These are phyloP conservation scores for Gopherus evgoodei DNA, from an alignment of 2,113 vertebrate genomes.

Conservation along the genomic window DNA sequence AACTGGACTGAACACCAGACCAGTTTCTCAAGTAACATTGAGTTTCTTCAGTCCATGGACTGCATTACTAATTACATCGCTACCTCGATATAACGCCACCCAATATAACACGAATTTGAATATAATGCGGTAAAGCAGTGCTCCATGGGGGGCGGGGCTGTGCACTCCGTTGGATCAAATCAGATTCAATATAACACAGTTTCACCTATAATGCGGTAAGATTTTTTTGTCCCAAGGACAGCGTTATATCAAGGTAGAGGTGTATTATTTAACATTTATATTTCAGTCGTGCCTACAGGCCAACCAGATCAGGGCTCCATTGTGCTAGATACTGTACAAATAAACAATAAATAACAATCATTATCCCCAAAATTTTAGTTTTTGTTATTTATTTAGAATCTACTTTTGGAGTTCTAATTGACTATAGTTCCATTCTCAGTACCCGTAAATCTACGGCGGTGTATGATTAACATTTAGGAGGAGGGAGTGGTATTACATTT, in stretches of 20 bases:
- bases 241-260: no score
- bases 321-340: not conserved
- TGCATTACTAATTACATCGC: not conserved
- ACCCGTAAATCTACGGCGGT: not conserved
- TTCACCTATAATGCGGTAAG: no score
- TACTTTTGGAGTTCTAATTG: not conserved
- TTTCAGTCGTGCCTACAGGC: not conserved
- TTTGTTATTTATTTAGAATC: not conserved
- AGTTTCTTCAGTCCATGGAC: not conserved
- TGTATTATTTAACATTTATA: conserved; percentile 7
- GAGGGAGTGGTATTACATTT: not conserved
- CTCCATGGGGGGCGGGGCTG: no score
- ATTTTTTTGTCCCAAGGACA: no score
- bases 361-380: rapidly evolving
- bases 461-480: not conserved
- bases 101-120: no score
- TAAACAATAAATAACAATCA: not conserved
- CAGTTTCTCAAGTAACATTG: conserved; percentile 15
- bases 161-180: no score
- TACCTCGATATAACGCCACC: no score
- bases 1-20: not conserved
- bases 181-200: no score
- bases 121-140: no score
- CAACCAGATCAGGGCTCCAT: not conserved
- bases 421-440: not conserved